Base-by-base conservation (phyloP, 2,888 invertebrate genomes). In the Deilephila porcellus region DNA sequence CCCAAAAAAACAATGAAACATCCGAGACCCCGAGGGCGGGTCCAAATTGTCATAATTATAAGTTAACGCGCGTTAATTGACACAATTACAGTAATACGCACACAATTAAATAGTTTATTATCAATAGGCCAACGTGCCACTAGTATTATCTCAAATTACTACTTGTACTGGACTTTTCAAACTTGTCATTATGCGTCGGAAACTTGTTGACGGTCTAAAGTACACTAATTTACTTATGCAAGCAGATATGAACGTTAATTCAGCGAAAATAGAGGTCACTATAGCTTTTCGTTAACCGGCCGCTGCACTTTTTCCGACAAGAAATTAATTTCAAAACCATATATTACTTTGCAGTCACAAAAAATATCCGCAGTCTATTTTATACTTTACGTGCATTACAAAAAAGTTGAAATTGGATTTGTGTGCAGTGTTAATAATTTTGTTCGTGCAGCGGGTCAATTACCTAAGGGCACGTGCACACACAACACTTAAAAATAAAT, bases 131-230 rank as follows among this genome's bases (percentile, higher is more conserved):
- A 83, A 87, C 86, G 86, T 83, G 87, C 83, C 82, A 77, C 80
- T 82, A 84, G 86, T 60, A 74, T 73, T 71, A 90, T 91, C 90
- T 88, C 86, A 89, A 91, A 92, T 91, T 90, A 86, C 88, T 84
- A 82, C 86, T 86, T 89, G 81, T 83, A 81, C 78, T 85, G 76
- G 72, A 74, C 77, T 76, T 81, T 81, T 77, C 70, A 76, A 78
- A 85, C 80, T 83, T 86, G 85, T 85, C 81, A 86, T 85, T 83
- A 85, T 73, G 76, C 75, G 77, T 78, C 77, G 74, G 79, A 75
- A 81, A 82, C 67, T 45, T 25, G 67, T 67, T 67, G 67, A 67
- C 67, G 67, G 67, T 45, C 25, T 52, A 17, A 45, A 8, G 67
- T 67, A 52, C 67, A 25, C 45, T 17, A 25, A 52, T 52, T 45